phyloP scores from a whole-genome alignment of 2,888 invertebrate species.

The Caenorhabditis becei region DNA sequence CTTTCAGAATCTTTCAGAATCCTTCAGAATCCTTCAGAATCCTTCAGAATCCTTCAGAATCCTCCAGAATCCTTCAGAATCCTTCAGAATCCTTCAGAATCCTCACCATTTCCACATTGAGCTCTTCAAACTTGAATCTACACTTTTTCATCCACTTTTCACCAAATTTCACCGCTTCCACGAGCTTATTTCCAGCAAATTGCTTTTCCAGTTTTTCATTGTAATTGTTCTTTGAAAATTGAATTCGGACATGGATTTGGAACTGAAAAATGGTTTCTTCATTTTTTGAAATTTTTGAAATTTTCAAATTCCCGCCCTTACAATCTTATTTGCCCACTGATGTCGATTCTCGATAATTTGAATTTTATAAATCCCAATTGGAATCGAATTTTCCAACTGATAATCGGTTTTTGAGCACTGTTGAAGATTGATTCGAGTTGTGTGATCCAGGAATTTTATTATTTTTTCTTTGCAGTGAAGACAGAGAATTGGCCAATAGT shows the following conservation, averaged over 20 bases:
- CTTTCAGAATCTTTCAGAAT: too few relatives aligned
- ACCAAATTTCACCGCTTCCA: not conserved
- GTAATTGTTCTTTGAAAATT: not conserved
- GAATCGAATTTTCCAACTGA: not conserved
- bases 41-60: too few relatives aligned
- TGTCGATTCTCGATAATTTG: not conserved
- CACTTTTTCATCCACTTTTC: conserved; percentile 7
- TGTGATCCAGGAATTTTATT: not conserved
- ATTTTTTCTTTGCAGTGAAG: not conserved
- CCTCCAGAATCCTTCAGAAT: too few relatives aligned
- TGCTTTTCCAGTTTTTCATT: not conserved
- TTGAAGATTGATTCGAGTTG: not conserved
- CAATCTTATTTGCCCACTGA: not conserved
- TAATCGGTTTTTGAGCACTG: conserved; percentile 8
- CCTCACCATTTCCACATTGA: not conserved
- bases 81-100: too few relatives aligned
- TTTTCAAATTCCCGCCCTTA: too few relatives aligned
- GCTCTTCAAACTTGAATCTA: not conserved
- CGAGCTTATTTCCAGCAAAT: not conserved
- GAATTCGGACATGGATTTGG: not conserved
- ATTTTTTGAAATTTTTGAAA: too few relatives aligned
- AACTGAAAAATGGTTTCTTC: not conserved
- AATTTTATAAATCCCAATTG: not conserved
- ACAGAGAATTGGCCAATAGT: not conserved
- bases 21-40: too few relatives aligned